Percentiles rank a stretch among this genome's conserved stretches.
Evolutionary conservation across 2,888 invertebrate species (phyloP).

Genomic region (Eupithecia insigniata): DNA sequence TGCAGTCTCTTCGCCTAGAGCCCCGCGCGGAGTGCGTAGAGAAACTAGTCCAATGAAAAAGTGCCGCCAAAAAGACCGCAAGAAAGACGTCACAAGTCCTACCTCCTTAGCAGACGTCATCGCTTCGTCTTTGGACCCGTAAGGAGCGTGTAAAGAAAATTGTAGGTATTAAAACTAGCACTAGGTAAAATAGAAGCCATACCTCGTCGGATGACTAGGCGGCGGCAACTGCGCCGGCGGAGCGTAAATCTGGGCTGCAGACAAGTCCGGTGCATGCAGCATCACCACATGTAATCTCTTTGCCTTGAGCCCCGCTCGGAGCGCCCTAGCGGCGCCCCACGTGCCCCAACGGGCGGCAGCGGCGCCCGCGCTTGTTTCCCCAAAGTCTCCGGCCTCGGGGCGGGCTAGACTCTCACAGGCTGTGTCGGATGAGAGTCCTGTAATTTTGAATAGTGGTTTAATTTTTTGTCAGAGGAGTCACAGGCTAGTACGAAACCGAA

Average conservation of each 20-base stretch:
- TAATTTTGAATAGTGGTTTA: background rate
- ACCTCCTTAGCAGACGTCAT: too few species aligned
- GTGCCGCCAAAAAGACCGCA: too few species aligned
- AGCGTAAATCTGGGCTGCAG: conserved; percentile 86
- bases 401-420: conserved; percentile 73
- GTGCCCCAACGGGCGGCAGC: conserved; percentile 89
- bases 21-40: too few species aligned
- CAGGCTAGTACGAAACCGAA: too few species aligned
- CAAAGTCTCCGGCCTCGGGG: conserved; percentile 57
- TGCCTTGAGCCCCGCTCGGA: conserved; percentile 87
- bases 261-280: conserved; percentile 88
- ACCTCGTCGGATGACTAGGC: conserved; percentile 78
- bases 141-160: too few species aligned
- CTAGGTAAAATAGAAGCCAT: background rate
- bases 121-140: too few species aligned
- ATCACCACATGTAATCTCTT: conserved; percentile 90
- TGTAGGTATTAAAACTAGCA: too few species aligned
- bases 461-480: background rate
- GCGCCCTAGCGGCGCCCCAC: conserved; percentile 90
- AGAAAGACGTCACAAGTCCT: too few species aligned
- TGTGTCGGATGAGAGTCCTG: conserved; percentile 79
- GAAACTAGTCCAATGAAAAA: too few species aligned
- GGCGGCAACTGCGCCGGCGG: conserved; percentile 81
- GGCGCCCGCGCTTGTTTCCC: conserved; percentile 71
- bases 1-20: too few species aligned